Conservation (phyloP, 2,797 vertebrate genomes). For the Eospalax fontanierii region DNA sequence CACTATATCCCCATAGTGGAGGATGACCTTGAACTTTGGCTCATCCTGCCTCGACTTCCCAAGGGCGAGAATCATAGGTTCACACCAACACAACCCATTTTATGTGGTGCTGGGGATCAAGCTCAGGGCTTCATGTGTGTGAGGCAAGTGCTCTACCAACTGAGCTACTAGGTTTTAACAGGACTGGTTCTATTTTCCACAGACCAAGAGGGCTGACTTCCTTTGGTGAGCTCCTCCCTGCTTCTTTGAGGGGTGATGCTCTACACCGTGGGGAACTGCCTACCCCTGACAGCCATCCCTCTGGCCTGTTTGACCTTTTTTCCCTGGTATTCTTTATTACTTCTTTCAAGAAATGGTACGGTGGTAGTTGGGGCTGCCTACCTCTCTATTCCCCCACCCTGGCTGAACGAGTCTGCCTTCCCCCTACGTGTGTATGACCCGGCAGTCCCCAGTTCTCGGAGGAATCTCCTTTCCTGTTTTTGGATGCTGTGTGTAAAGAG, state of each 20-base stretch:
- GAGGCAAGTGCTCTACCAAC: no score
- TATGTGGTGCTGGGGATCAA: neutral
- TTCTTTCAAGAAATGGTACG: neutral
- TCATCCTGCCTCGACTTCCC: no score
- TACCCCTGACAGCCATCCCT: neutral
- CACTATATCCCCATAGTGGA: no score
- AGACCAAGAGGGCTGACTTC: neutral
- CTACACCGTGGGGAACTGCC: neutral
- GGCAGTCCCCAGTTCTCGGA: neutral
- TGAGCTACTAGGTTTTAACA: neutral
- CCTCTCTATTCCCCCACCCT: neutral
- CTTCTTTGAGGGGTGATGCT: fast-evolving
- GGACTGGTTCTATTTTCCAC: neutral
- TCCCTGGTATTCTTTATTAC: neutral
- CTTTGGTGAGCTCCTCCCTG: neutral
- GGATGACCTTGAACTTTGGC: no score
- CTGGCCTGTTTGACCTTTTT: neutral
- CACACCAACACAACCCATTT: no score
- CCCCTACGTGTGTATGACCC: no score
- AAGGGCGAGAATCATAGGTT: no score
- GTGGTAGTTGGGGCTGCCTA: neutral
- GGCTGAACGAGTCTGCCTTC: neutral
- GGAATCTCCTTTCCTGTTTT: neutral
- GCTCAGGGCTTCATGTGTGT: neutral
- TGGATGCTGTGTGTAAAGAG: neutral